Evolutionary conservation across 2,888 invertebrate genomes (phyloP), one percentile per base, ranked within the genome.

Genomic region (Pyrgus malvae): DNA sequence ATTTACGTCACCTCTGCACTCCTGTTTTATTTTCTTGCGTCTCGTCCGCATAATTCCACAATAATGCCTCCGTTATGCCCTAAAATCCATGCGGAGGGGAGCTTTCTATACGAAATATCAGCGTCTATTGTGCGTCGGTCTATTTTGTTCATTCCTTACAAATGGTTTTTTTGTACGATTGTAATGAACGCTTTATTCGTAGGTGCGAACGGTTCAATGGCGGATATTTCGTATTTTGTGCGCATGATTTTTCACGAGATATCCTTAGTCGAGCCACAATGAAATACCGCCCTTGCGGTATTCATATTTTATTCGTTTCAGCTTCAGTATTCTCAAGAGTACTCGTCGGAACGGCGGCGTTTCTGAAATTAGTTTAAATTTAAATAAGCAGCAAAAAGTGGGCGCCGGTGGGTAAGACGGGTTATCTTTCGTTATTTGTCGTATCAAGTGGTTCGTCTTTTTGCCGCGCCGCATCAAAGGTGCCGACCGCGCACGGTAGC

Each of bases 351-450:
- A 8, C 17, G 67, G n/a, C 14, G 67, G 69, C 8, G 41, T 71
- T 64, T 70, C 66, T 65, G 68, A 71, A 76, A 77, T 85, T 79
- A 78, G 80, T 79, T 73, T 69, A 66, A 70, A 69, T 76, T n/a
- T n/a, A n/a, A n/a, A n/a, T n/a, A 57, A 67, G 71, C 66, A 74
- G 68, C 76, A 87, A 87, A 81, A 83, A 79, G 70, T 65, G 72
- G 82, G 82, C 83, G 83, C 84, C 83, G 69, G 65, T 64, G 61
- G 69, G 66, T 70, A 72, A 74, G 70, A 69, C 72, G 63, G 67
- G 79, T 80, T 89, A 88, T 90, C 88, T 86, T 68, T 71, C 67
- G 79, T 83, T 87, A 87, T 89, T 90, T 89, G 87, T 89, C 84
- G 82, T 82, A 85, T 83, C 81, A 81, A 83, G 87, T 83, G 78